Conservation (phyloP, 2,113 vertebrate genomes). For the Pachycephala philippinensis region DNA sequence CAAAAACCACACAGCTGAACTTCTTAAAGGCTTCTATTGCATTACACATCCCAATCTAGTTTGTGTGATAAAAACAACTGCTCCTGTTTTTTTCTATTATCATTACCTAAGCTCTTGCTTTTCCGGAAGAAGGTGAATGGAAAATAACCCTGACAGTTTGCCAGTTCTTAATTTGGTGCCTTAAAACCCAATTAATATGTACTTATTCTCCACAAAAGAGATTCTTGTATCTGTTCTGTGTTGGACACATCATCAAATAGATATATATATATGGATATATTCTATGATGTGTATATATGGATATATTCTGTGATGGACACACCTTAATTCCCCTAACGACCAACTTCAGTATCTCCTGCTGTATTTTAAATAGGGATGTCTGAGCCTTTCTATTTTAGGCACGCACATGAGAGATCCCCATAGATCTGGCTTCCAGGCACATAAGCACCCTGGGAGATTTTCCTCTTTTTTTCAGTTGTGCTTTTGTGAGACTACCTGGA, state of each 20-base stretch:
- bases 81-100: neutral
- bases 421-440: neutral
- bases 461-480: neutral
- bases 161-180: neutral
- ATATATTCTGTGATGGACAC: neutral
- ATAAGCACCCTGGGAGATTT: neutral
- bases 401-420: neutral
- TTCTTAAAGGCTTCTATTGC: neutral
- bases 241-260: neutral
- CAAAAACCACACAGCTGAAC: neutral
- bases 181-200: neutral
- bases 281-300: neutral
- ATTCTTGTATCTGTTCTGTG: neutral
- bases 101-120: neutral
- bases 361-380: neutral
- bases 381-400: neutral
- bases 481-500: neutral
- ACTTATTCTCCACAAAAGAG: neutral
- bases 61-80: neutral
- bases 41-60: neutral
- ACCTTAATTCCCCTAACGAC: neutral
- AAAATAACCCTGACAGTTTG: neutral
- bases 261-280: neutral
- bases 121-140: neutral
- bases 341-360: neutral